These are phyloP conservation scores for Dioctria linearis DNA, from an alignment of 2,888 invertebrate genomes.

Conservation along the genomic window DNA sequence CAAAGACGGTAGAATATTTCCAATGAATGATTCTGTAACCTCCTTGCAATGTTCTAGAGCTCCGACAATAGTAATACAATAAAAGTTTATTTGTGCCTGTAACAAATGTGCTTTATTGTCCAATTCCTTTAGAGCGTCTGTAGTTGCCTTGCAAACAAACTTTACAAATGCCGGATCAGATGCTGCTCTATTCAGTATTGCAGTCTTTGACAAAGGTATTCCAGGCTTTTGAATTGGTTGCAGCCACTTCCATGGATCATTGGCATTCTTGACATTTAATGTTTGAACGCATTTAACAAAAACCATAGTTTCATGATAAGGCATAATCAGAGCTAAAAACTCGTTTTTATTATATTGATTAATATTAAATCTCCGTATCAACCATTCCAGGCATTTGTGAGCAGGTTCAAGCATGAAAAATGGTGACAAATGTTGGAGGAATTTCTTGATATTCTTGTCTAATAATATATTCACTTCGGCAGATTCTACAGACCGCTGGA, in stretches of 20 bases:
- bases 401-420: conserved; percentile 86
- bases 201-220: conserved; percentile 80
- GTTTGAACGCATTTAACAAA: conserved; percentile 88
- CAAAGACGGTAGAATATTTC: conserved; percentile 80
- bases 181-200: conserved; percentile 81
- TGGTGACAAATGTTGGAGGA: conserved; percentile 87
- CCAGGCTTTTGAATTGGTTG: conserved; percentile 82
- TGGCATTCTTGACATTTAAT: conserved; percentile 75
- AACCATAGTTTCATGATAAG: conserved; percentile 93
- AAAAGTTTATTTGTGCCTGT: conserved; percentile 85
- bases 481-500: conserved; percentile 86
- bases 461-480: conserved; percentile 83
- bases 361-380: conserved; percentile 90
- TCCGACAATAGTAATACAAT: conserved; percentile 82
- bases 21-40: conserved; percentile 78
- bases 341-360: conserved; percentile 90
- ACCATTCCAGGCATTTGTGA: conserved; percentile 96
- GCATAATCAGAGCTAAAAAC: conserved; percentile 85
- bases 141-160: conserved; percentile 76
- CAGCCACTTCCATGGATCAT: conserved; percentile 85
- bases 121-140: conserved; percentile 75
- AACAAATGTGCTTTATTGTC: conserved; percentile 75
- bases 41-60: conserved; percentile 75
- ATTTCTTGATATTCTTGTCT: conserved; percentile 82
- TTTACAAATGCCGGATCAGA: conserved; percentile 77